Percentiles rank a stretch among this genome's conserved stretches.
Conservation (phyloP, 2,113 vertebrate species). For the Eretmochelys imbricata region DNA sequence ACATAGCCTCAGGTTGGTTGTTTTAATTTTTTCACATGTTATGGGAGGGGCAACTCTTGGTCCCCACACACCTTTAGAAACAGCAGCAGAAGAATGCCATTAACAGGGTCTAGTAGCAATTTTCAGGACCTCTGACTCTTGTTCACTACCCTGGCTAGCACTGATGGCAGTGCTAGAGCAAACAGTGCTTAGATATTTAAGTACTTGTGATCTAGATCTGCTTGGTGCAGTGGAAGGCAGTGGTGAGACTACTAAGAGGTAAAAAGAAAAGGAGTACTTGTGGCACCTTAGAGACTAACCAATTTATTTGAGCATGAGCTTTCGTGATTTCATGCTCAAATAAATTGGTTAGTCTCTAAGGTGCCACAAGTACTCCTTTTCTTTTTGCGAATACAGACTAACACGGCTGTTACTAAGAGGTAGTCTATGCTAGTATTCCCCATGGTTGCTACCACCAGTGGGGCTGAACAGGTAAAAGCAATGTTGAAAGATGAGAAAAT, state of each 20-base stretch:
- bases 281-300: no score
- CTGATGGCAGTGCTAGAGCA: background rate
- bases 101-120: background rate
- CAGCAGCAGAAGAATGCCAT: accelerated
- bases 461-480: background rate
- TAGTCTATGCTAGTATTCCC: accelerated
- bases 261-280: no score
- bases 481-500: background rate
- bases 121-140: background rate
- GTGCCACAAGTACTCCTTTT: no score
- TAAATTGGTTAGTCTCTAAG: no score
- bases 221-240: background rate
- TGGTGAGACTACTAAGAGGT: background rate
- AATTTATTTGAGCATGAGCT: no score
- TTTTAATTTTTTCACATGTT: no score
- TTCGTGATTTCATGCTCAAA: no score
- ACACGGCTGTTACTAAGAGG: background rate
- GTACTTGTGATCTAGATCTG: background rate
- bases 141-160: background rate
- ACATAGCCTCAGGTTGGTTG: no score
- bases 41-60: background rate
- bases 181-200: accelerated
- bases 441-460: accelerated
- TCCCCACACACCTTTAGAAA: background rate
- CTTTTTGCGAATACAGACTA: no score